Percentiles rank a stretch among this genome's conserved stretches.
Conservation (phyloP, 1,140 invertebrate species). For the Grapholita molesta region DNA sequence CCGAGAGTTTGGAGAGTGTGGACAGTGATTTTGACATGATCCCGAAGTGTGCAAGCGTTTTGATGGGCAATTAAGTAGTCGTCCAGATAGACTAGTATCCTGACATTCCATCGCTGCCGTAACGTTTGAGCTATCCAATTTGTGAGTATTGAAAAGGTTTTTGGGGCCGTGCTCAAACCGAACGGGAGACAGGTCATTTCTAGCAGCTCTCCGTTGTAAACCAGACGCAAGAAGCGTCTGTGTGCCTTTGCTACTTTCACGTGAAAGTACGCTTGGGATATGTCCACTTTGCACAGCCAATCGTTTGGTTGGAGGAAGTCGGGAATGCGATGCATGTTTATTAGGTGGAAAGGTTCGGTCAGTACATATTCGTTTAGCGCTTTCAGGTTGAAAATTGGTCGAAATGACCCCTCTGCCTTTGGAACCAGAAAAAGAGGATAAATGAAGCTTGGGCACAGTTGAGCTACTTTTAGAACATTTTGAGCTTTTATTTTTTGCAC, state of each 20-base stretch:
- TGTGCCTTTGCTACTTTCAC: constrained; percentile 23
- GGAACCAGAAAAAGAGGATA: constrained; percentile 40
- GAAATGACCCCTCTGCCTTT: constrained; percentile 21
- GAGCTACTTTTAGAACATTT: constrained; percentile 13
- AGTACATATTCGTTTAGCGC: constrained; percentile 36
- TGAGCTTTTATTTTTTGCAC: constrained; percentile 20
- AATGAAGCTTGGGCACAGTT: constrained; percentile 33
- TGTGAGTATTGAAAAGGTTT: constrained; percentile 31
- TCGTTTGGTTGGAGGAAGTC: constrained; percentile 36
- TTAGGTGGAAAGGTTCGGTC: constrained; percentile 32
- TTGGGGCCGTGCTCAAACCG: constrained; percentile 27
- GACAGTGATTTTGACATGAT: constrained; percentile 1
- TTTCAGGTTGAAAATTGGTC: constrained; percentile 43
- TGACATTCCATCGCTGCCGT: constrained; percentile 25
- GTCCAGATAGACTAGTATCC: constrained; percentile 37
- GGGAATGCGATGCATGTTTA: constrained; percentile 38
- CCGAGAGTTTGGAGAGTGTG: constrained; percentile 24
- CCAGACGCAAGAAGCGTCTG: constrained; percentile 26
- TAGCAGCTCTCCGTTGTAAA: constrained; percentile 28
- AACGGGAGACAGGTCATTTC: constrained; percentile 40
- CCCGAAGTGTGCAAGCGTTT: not conserved
- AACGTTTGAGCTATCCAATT: constrained; percentile 41
- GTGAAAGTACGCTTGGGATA: constrained; percentile 58
- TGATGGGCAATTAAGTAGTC: constrained; percentile 27
- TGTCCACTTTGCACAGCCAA: constrained; percentile 31